Percentiles rank a stretch among this genome's conserved stretches.
Evolutionary conservation across 2,797 vertebrate species (phyloP).

Genomic region (Poeciliopsis turneri): DNA sequence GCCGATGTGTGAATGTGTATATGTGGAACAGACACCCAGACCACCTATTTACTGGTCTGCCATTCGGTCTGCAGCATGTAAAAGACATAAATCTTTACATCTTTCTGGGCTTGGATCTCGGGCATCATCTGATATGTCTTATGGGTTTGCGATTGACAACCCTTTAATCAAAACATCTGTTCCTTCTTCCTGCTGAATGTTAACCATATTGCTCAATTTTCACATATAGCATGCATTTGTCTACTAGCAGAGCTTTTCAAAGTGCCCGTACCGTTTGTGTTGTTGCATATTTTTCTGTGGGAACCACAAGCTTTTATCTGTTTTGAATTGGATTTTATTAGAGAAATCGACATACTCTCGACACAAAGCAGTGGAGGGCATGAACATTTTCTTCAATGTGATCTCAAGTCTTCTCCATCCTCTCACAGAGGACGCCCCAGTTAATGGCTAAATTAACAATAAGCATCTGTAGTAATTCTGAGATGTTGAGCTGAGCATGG

Average conservation of each 20-base stretch:
- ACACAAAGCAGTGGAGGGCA: neutral
- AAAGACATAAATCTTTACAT: conserved; percentile 13
- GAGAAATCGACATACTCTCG: neutral
- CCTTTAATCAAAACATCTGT: conserved; percentile 72
- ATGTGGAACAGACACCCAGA: conserved; percentile 2
- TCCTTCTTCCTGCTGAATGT: conserved; percentile 55
- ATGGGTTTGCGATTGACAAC: conserved; percentile 67
- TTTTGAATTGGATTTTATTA: neutral
- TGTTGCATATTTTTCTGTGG: neutral
- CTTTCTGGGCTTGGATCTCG: conserved; percentile 7
- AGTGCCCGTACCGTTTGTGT: neutral
- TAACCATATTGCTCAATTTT: conserved; percentile 69
- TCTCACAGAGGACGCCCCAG: neutral
- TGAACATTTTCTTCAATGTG: neutral
- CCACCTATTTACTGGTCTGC: conserved; percentile 7
- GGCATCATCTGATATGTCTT: conserved; percentile 46
- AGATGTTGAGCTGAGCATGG: neutral
- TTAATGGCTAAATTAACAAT: neutral
- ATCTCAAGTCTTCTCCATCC: neutral
- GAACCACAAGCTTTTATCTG: neutral
- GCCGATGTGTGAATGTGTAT: conserved; percentile 6
- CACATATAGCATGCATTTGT: conserved; percentile 43
- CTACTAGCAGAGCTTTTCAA: neutral
- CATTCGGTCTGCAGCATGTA: neutral
- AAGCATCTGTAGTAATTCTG: neutral